Conservation (phyloP, 1,140 invertebrate genomes). For the Diplogasteroides magnus region DNA sequence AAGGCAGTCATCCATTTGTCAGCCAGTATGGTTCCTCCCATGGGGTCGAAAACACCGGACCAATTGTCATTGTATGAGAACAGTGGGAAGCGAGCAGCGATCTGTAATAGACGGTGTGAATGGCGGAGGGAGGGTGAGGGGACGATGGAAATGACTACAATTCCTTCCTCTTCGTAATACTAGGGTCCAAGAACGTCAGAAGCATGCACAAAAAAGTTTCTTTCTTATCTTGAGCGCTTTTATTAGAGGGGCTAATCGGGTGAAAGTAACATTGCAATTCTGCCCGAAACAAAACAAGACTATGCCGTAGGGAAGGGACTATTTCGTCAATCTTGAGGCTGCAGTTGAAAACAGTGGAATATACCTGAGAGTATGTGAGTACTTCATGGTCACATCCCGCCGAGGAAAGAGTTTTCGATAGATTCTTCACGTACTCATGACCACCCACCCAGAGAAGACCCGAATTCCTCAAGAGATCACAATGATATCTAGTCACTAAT, state of each 20-base stretch:
- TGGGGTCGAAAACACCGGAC: constrained; percentile 20
- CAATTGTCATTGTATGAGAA: constrained; percentile 13
- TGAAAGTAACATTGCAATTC: too few species aligned
- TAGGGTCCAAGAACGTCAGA: too few species aligned
- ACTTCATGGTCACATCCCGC: constrained; percentile 18
- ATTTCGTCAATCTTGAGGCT: too few species aligned
- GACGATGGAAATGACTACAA: too few species aligned
- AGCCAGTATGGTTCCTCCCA: constrained; percentile 24
- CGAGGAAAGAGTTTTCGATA: constrained; percentile 7
- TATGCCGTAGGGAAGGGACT: too few species aligned
- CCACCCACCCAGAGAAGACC: constrained; percentile 17
- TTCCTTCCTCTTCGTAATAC: too few species aligned
- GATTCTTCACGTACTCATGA: constrained; percentile 3
- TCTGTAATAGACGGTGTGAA: constrained; percentile 10
- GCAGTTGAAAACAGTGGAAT: too few species aligned
- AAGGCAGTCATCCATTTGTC: constrained; percentile 29
- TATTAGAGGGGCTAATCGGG: too few species aligned
- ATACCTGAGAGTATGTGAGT: constrained; percentile 7
- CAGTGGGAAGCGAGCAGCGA: constrained; percentile 13
- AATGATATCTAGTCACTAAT: neutral
- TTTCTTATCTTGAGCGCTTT: too few species aligned
- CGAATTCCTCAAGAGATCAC: constrained; percentile 16
- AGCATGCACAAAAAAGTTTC: constrained; percentile 2
- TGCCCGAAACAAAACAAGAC: too few species aligned
- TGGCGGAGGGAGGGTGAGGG: too few species aligned